Evolutionary conservation across 2,888 invertebrate species (phyloP), one percentile per base, ranked within the genome.

Genomic region (Scaptomyza cyrtandrae): DNA sequence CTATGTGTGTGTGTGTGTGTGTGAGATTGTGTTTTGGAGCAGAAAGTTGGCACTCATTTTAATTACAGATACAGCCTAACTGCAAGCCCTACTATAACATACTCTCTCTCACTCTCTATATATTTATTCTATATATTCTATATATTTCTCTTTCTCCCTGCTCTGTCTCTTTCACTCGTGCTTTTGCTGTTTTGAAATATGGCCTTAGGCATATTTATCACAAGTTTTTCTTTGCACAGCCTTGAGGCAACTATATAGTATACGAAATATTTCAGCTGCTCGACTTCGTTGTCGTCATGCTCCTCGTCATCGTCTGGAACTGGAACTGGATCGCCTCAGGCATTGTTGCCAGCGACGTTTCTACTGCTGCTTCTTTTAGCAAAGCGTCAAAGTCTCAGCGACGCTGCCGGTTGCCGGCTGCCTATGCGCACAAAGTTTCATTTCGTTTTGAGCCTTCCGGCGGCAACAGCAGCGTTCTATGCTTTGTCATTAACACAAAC

Each of bases 161-260:
- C 31, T 10, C 44, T 14, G 27, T 45, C 41, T 24, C 37, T 35
- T 27, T 58, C 14, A 11, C 37, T 45, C 29, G 31, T 35, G 39
- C 57, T 46, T 60, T 55, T 63, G 75, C 82, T 90, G 90, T 89
- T 90, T 90, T 90, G 90, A 90, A 89, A 90, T 89, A 81, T 62
- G 37, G 58, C 90, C 66, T n/a, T 48, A 14, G 84, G 90, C 81
- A 71, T 90, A 90, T 91, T 91, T 90, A 91, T 90, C 91, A 91
- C 90, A 90, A 90, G 91, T 91, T 90, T 91, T 91, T 90, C 91
- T 90, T 90, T 90, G 88, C 83, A 77, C 76, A 52, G 88, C 90
- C 80, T 55, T 19, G 19, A 65, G 91, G 65, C 79, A 77, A 75
- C 77, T 75, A 6, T 37, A 39, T 41, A 16, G 41, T 41, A 41